Conservation (phyloP, 2,113 vertebrate species). For the Cebus imitator region DNA sequence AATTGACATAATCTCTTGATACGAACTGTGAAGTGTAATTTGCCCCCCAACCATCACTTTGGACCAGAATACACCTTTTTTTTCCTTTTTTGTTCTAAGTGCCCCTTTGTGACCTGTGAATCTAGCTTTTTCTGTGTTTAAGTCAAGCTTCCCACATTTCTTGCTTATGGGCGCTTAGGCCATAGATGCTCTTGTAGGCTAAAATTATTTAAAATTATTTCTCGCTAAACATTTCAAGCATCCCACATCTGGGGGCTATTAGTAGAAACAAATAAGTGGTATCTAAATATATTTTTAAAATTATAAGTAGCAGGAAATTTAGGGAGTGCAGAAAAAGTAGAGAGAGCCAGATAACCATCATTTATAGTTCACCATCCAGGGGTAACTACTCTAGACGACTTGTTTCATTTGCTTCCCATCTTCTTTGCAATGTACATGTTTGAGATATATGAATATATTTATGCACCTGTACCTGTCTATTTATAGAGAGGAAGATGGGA, state of each 20-base stretch:
- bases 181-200: slow-evolving; percentile 46
- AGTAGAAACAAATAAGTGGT: slow-evolving; percentile 59
- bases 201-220: slow-evolving; percentile 71
- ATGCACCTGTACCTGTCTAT: neutral
- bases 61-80: neutral
- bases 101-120: slow-evolving; percentile 29
- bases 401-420: neutral
- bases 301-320: slow-evolving; percentile 55
- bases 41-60: neutral
- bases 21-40: neutral
- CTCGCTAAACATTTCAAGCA: slow-evolving; percentile 58
- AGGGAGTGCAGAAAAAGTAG: slow-evolving; percentile 9
- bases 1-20: neutral
- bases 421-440: neutral
- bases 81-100: slow-evolving; percentile 40
- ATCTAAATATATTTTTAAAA: slow-evolving; percentile 62
- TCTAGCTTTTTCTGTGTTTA: slow-evolving; percentile 60
- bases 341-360: slow-evolving; percentile 26
- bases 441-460: neutral
- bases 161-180: slow-evolving; percentile 40
- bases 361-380: neutral
- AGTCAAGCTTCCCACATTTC: slow-evolving; percentile 52
- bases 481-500: neutral
- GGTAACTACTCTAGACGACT: neutral
- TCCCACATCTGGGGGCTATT: slow-evolving; percentile 32